A percentile compares a stretch with the other conserved stretches of the same genome.
Evolutionary conservation across 2,797 vertebrate species (phyloP).

Genomic region (Ctenopoma multispine): DNA sequence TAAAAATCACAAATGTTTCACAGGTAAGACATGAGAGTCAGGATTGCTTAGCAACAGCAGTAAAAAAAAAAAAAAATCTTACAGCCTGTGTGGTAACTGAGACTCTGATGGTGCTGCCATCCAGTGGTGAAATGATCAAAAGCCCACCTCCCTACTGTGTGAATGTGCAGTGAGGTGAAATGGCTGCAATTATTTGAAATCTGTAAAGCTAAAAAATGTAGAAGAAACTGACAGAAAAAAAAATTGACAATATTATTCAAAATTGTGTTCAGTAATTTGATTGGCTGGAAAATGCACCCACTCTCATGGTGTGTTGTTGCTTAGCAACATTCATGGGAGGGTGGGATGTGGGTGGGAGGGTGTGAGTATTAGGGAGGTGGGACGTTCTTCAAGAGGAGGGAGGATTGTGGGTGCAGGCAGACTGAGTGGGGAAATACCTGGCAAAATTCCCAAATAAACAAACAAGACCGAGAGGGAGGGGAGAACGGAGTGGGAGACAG

Average conservation of each 20-base stretch:
- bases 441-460: constrained; percentile 83
- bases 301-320: constrained; percentile 76
- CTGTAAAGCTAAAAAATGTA: constrained; percentile 10
- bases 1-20: constrained; percentile 75
- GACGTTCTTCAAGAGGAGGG: constrained; percentile 62
- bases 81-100: constrained; percentile 56
- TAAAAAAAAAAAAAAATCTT: constrained; percentile 42
- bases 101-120: constrained; percentile 73
- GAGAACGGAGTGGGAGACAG: constrained; percentile 30
- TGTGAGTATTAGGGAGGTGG: constrained; percentile 37
- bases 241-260: constrained; percentile 64
- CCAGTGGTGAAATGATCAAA: constrained; percentile 68
- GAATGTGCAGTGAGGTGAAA: neutral
- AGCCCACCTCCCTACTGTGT: constrained; percentile 5
- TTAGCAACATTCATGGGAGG: constrained; percentile 75
- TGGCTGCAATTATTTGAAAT: constrained; percentile 2
- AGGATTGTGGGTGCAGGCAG: constrained; percentile 65
- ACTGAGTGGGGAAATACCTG: constrained; percentile 84
- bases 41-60: constrained; percentile 85
- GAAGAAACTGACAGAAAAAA: constrained; percentile 1
- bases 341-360: constrained; percentile 52
- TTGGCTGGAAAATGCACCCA: constrained; percentile 73
- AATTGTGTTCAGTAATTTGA: constrained; percentile 68
- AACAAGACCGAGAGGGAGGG: constrained; percentile 48
- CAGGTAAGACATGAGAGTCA: constrained; percentile 74